Conservation (phyloP, 2,888 invertebrate species). For the Emmelina monodactyla region DNA sequence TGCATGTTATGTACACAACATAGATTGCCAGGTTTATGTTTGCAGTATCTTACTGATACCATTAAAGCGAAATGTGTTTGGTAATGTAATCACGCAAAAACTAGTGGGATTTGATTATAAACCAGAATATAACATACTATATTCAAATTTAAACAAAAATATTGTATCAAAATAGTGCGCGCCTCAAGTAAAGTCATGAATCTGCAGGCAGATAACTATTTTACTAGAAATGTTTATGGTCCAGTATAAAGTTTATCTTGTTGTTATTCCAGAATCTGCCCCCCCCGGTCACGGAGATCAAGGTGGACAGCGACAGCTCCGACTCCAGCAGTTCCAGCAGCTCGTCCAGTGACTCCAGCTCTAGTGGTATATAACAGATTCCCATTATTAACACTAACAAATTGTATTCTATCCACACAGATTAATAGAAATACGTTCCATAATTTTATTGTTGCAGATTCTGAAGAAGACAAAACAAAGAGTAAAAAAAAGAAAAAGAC, state of each 20-base stretch:
- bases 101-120: too few relatives aligned
- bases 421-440: not conserved
- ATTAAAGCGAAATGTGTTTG: too few relatives aligned
- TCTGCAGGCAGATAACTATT: too few relatives aligned
- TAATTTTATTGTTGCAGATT: slow-evolving; percentile 24
- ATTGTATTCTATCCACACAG: not conserved
- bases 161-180: too few relatives aligned
- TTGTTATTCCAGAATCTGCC: slow-evolving; percentile 39
- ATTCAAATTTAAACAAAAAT: too few relatives aligned
- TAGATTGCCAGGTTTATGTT: too few relatives aligned
- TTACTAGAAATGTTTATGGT: too few relatives aligned
- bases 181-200: too few relatives aligned
- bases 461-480: slow-evolving; percentile 31
- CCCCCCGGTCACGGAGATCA: slow-evolving; percentile 41
- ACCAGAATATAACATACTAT: too few relatives aligned
- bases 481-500: slow-evolving; percentile 24
- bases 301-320: slow-evolving; percentile 38
- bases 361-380: slow-evolving; percentile 31
- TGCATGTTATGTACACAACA: too few relatives aligned
- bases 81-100: too few relatives aligned
- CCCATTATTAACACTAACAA: not conserved
- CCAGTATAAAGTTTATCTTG: not conserved
- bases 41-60: too few relatives aligned
- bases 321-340: slow-evolving; percentile 38
- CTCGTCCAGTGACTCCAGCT: slow-evolving; percentile 32